These are phyloP conservation scores for Crossaster papposus DNA, from an alignment of 53 echinoderm and acorn worm species.

Conservation along the genomic window DNA sequence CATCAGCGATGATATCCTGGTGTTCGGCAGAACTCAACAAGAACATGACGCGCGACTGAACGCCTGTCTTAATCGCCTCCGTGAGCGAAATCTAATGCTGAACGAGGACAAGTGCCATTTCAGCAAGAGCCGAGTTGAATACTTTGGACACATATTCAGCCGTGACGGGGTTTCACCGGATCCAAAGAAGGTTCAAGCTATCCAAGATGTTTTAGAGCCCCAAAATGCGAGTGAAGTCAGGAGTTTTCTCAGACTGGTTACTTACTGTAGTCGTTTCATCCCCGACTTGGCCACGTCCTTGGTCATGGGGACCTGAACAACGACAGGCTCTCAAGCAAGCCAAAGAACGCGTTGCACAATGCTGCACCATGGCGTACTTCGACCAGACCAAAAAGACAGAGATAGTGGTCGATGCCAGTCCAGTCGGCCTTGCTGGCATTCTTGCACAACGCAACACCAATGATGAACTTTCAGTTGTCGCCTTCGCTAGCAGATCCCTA, in stretches of 20 bases:
- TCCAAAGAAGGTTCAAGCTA: conserved; percentile 36
- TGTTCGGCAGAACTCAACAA: conserved; percentile 44
- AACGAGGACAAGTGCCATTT: conserved; percentile 66
- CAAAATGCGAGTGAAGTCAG: conserved; percentile 27
- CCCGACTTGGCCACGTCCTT: conserved; percentile 59
- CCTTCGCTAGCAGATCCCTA: conserved; percentile 61
- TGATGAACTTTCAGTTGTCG: conserved; percentile 42
- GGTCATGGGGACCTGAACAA: conserved; percentile 40
- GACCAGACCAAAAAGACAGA: conserved; percentile 61
- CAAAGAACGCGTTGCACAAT: conserved; percentile 20
- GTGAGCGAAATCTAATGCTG: conserved; percentile 65
- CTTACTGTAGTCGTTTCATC: conserved; percentile 66
- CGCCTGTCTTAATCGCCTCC: conserved; percentile 57
- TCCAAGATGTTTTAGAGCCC: conserved; percentile 39
- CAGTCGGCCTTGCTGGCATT: conserved; percentile 67
- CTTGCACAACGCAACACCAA: conserved; percentile 59
- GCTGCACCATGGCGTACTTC: conserved; percentile 61
- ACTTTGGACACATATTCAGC: conserved; percentile 69
- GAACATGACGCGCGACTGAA: conserved; percentile 61
- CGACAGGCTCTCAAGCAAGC: conserved; percentile 18
- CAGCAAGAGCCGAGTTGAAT: conserved; percentile 34
- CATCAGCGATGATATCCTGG: conserved; percentile 24
- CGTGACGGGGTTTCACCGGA: conserved; percentile 45
- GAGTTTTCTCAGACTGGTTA: conserved; percentile 64
- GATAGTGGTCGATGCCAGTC: conserved; percentile 67